Evolutionary conservation across 2,888 invertebrate genomes (phyloP).

Genomic region (Parthenolecanium corni): DNA sequence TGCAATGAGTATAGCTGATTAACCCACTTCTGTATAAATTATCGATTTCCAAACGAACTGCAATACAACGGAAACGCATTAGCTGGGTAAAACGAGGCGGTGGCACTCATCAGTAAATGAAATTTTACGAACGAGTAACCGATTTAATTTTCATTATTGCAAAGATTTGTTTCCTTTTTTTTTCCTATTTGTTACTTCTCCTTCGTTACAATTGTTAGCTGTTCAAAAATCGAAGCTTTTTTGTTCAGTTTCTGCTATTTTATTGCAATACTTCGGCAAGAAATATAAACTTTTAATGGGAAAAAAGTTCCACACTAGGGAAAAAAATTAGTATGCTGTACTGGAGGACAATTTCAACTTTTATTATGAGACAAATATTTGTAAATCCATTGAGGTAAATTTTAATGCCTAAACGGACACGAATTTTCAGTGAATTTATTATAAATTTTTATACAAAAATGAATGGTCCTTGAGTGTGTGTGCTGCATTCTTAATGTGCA

Average conservation of each 20-base stretch:
- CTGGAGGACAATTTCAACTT: too few relatives aligned
- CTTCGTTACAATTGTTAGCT: not conserved
- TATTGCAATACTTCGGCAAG: too few relatives aligned
- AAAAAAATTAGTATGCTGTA: too few relatives aligned
- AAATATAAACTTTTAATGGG: not conserved
- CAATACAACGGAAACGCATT: slow-evolving; percentile 20
- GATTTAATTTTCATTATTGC: slow-evolving; percentile 13
- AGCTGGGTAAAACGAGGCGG: not conserved
- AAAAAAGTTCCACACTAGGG: too few relatives aligned
- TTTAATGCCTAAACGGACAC: too few relatives aligned
- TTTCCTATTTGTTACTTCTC: not conserved
- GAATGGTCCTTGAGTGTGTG: too few relatives aligned
- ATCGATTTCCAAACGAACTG: slow-evolving; percentile 20
- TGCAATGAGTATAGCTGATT: slow-evolving; percentile 1
- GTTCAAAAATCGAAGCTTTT: not conserved
- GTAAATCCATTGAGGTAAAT: too few relatives aligned
- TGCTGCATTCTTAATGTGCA: too few relatives aligned
- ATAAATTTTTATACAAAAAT: too few relatives aligned
- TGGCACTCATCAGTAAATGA: slow-evolving; percentile 14
- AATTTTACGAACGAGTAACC: slow-evolving; percentile 20
- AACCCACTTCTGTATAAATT: slow-evolving; percentile 10
- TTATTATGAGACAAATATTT: too few relatives aligned
- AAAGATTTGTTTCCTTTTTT: not conserved
- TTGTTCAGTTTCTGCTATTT: slow-evolving; percentile 1
- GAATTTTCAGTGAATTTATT: too few relatives aligned